Evolutionary conservation across 2,113 vertebrate species (phyloP), one percentile per base, ranked within the genome.

Genomic region (Cebus imitator): DNA sequence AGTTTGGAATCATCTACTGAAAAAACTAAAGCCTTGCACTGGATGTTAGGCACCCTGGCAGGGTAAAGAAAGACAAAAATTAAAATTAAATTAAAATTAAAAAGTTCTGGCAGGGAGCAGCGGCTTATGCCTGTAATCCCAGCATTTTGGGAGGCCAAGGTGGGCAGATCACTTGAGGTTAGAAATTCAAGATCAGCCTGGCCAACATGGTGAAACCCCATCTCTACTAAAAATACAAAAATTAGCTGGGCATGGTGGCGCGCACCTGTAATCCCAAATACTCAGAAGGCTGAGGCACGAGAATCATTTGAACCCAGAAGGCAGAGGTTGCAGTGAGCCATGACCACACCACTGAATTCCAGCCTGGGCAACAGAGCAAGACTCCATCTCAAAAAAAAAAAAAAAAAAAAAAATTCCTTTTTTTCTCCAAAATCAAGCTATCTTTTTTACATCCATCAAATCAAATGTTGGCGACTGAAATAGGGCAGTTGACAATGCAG

Each of bases 401-500:
- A 40, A 37, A 40, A 40, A 40, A 40, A 48, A 16, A 45, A 18
- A 73, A 17, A 1, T 40, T 8, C 11, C 48, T 90, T 40, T 21
- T 90, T 64, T 94, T 82, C 40, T 90, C 72, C 30, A 61, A 17
- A 88, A 37, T 11, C 20, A 45, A 95, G 91, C 61, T 9, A 70
- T 84, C 70, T 72, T 91, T 76, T 81, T 78, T 64, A 85, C 80
- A 82, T 75, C 87, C 35, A 37, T 52, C 50, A 93, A 70, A 91
- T 90, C 45, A 55, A 66, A 87, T 27, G 43, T 81, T 87, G 81
- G 66, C 82, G 43, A 48, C 17, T 79, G 83, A 90, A 86, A 40
- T 20, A n/a, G 58, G 76, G 73, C 80, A 7, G 58, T 50, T 64
- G 57, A 68, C 7, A 11, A 52, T 5, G 5, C 78, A 58, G 76